Evolutionary conservation across 1,140 invertebrate genomes (phyloP).

Genomic region (Hycleus phaleratus): DNA sequence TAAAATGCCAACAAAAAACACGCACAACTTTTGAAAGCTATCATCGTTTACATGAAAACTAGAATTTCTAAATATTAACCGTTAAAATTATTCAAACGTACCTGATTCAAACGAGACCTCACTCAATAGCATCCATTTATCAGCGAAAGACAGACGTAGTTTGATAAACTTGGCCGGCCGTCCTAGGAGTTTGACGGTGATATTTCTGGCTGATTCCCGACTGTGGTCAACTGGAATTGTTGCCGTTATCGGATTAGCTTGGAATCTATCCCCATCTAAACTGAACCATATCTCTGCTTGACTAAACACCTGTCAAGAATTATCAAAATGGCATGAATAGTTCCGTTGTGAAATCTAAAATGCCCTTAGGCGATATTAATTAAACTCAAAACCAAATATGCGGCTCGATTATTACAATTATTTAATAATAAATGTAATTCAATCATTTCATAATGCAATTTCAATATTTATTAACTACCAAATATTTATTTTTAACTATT

Average conservation of each 20-base stretch:
- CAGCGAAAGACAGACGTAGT: conserved; percentile 72
- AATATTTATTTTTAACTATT: too few species aligned
- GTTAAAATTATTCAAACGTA: conserved; percentile 39
- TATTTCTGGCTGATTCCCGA: conserved; percentile 72
- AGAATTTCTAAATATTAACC: background rate
- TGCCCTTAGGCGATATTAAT: background rate
- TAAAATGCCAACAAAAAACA: conserved; percentile 10
- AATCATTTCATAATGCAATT: too few species aligned
- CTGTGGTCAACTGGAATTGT: conserved; percentile 63
- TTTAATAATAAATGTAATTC: too few species aligned
- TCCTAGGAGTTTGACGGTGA: conserved; percentile 71
- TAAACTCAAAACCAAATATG: background rate
- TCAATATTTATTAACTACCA: too few species aligned
- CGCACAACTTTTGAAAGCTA: background rate
- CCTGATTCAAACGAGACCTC: conserved; percentile 76
- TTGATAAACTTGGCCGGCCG: conserved; percentile 68
- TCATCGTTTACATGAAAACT: background rate
- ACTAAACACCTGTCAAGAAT: conserved; percentile 56
- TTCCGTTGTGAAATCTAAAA: background rate
- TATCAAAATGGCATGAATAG: conserved; percentile 4
- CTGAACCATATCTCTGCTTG: conserved; percentile 69
- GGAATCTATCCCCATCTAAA: conserved; percentile 65
- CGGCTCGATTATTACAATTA: too few species aligned
- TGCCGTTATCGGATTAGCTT: conserved; percentile 49
- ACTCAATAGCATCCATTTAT: conserved; percentile 81